Base-by-base conservation (phyloP, 2,888 invertebrate genomes). In the Polydesmus complanatus region DNA sequence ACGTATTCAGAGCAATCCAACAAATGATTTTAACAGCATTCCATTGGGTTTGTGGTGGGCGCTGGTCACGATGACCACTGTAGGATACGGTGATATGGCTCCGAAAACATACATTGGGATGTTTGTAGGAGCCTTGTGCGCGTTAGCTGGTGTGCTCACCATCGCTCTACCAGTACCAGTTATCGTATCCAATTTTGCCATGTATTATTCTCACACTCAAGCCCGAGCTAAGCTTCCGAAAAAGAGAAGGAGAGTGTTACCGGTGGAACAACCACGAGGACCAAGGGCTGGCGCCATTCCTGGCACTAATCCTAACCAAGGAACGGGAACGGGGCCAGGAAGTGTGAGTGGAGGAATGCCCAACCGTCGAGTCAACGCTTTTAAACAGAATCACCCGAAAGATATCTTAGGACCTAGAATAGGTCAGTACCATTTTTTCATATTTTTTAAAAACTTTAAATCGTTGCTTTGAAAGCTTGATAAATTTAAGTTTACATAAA, bases 41-140 rank as follows among this genome's bases (percentile, higher is more conserved):
- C 96, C 96, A 54, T 80, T 94, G 70, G 96, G 96, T 49, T 78
- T 96, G 66, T 96, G 96, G 96, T 97, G 96, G 96, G 96, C 96
- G 54, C 82, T 96, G 77, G 95, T 96, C 67, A 96, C 96, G 67
- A 96, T 97, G 96, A 97, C 96, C 52, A 68, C 93, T 0, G 95
- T 96, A 62, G 96, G 96, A 53, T 97, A 96, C 75, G 96, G 96
- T 62, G 95, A 96, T 77, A 96, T 96, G 94, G 93, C 88, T 68
- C 95, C 96, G 64, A 95, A 95, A 77, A 96, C 96, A 52, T 96
- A 96, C 75, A 88, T 93, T 66, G 96, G 96, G 67, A 96, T 96
- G 96, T 93, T 96, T 74, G 95, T 96, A 67, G 96, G 96, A 67
- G 94, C 95, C 19, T 81, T 98, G 56, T 98, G 97, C 77, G 97